These are phyloP conservation scores for Thecocarcelia acutangulata DNA, from an alignment of 2,888 invertebrate species.

Conservation along the genomic window DNA sequence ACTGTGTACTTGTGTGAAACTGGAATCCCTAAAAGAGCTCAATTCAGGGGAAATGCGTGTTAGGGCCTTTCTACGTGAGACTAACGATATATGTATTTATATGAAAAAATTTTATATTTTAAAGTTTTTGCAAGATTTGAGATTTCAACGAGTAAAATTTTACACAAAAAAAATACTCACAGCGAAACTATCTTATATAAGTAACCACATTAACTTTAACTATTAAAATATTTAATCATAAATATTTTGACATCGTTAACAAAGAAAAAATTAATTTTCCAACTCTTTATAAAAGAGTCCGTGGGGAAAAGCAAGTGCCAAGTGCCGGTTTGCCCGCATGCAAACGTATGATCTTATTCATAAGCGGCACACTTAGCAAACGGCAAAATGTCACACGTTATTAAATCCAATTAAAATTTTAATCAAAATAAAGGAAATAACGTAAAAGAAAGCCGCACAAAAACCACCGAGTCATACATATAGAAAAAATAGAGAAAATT, in stretches of 20 bases:
- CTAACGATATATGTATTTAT: too few species aligned
- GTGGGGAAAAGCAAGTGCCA: slow-evolving; percentile 64
- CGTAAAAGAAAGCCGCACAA: not conserved
- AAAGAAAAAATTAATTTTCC: slow-evolving; percentile 23
- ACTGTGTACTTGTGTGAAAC: too few species aligned
- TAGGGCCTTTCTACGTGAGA: too few species aligned
- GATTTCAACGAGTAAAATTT: too few species aligned
- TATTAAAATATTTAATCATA: not conserved
- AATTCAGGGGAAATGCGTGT: too few species aligned
- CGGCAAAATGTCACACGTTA: slow-evolving; percentile 66
- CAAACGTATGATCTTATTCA: slow-evolving; percentile 49
- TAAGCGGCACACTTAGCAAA: slow-evolving; percentile 43
- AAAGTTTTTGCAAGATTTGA: too few species aligned
- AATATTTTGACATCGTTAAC: slow-evolving; percentile 59
- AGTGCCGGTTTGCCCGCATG: not conserved
- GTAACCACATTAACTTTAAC: slow-evolving; percentile 3
- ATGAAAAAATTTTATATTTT: too few species aligned
- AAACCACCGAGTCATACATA: too few species aligned
- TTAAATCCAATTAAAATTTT: slow-evolving; percentile 56
- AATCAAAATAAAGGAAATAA: slow-evolving; percentile 25
- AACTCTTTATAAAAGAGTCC: slow-evolving; percentile 28
- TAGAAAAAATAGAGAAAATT: slow-evolving; percentile 33
- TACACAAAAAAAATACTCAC: not conserved
- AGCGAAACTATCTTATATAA: not conserved
- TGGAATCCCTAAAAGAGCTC: too few species aligned